Base-by-base conservation (phyloP, 2,113 vertebrate species). In the Thalassoma bifasciatum region DNA sequence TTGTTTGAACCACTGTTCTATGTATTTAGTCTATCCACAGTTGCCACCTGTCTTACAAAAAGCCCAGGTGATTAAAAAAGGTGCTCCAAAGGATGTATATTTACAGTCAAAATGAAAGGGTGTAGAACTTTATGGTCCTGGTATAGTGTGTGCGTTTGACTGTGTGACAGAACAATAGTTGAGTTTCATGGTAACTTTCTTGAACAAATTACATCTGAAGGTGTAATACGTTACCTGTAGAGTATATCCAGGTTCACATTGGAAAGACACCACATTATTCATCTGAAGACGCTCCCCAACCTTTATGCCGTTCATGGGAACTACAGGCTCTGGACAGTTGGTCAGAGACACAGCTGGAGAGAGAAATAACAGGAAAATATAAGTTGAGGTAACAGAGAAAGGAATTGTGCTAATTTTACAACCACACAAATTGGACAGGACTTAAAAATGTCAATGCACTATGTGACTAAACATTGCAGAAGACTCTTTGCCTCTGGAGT, bases 191-290 rank as follows among this genome's bases (percentile, higher is more conserved):
- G 52, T 54, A 6, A 59, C 38, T 47, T 16, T n/a, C 30, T 53
- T 49, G 19, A 30, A 7, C 12, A 1, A 79, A 59, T 1, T 6
- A 0, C 11, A 34, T 60, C 11, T 58, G 19, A 59, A 65, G 21
- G 0, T 8, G 5, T 12, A 12, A 63, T 56, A 26, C 53, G 42
- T 83, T 94, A 99, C 98, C 97, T 99, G 98, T 5, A 99, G 94
- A 1, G 95, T 96, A 6, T 99, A 99, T 79, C 98, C 98, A 0
- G 97, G 97, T 65, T 99, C 97, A 38, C 98, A 99, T 78, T 97
- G 97, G 90, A 99, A 99, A 11, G 97, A 98, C 72, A 99, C 95
- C 23, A 99, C 98, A 0, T 96, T 97, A 36, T 98, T 99, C 94
- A 99, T 97, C 80, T 99, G 89, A 50, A 98, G 95, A 51, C 98